These are phyloP conservation scores for Therioaphis trifolii DNA, from an alignment of 2,888 invertebrate species.

Conservation along the genomic window DNA sequence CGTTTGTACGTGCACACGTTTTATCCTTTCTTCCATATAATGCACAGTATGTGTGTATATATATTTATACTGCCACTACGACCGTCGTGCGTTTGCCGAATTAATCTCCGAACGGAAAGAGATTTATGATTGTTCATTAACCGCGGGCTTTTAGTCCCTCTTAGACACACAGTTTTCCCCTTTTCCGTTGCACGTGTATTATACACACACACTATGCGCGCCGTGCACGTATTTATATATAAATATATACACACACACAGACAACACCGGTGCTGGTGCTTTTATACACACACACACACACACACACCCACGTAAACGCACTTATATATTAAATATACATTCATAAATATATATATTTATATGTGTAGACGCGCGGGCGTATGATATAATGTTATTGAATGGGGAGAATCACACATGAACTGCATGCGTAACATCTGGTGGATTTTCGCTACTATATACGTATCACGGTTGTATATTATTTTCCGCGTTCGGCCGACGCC, in stretches of 20 bases:
- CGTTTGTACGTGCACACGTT: not conserved
- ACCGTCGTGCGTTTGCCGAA: constrained; percentile 27
- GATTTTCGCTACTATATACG: constrained; percentile 55
- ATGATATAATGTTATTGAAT: constrained; percentile 62
- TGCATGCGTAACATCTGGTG: constrained; percentile 58
- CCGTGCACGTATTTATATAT: constrained; percentile 28
- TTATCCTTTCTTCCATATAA: constrained; percentile 53
- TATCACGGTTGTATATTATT: not conserved
- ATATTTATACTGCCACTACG: no score
- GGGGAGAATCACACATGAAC: constrained; percentile 59
- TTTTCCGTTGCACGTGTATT: constrained; percentile 51
- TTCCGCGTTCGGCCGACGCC: not conserved
- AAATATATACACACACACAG: not conserved
- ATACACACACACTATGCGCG: not conserved
- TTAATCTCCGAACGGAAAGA: constrained; percentile 63
- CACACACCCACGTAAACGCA: not conserved
- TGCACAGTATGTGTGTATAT: not conserved
- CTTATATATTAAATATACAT: constrained; percentile 25
- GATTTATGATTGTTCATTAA: constrained; percentile 65
- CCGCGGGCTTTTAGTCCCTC: constrained; percentile 63
- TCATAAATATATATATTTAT: not conserved
- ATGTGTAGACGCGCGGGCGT: not conserved
- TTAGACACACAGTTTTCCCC: constrained; percentile 55
- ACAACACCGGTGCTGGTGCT: not conserved
- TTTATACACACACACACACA: constrained; percentile 13